Percentiles rank a stretch among this genome's conserved stretches.
phyloP scores from a whole-genome alignment of 2,113 vertebrate species.

The Ammodytes dubius region DNA sequence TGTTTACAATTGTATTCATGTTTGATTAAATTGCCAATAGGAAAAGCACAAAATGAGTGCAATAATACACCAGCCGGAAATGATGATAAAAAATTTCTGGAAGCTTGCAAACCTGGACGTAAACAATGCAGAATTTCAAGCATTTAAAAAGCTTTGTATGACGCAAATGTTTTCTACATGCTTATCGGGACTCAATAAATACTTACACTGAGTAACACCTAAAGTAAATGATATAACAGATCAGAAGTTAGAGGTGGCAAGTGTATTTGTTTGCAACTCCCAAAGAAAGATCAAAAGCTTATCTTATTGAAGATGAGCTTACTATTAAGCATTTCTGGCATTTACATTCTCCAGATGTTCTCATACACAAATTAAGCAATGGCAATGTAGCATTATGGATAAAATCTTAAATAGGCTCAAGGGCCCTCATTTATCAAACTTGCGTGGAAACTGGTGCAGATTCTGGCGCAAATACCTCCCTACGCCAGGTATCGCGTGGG shows the following conservation, averaged over 20 bases:
- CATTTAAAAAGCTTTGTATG: no score
- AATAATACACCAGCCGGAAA: background rate
- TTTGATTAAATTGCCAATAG: background rate
- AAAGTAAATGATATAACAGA: background rate
- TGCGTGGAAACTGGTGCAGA: no score
- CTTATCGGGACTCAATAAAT: background rate
- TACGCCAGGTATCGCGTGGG: no score
- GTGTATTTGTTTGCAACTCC: background rate
- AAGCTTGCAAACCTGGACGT: background rate
- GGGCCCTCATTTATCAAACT: no score
- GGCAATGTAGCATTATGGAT: background rate
- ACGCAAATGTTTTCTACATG: background rate
- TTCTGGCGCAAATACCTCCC: no score
- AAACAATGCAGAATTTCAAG: background rate
- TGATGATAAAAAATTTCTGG: background rate
- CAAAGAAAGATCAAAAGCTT: background rate
- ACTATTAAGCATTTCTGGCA: background rate
- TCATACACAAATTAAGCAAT: background rate
- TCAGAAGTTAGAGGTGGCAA: background rate
- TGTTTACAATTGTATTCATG: background rate
- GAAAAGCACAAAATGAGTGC: background rate
- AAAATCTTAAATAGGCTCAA: background rate
- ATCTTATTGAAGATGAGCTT: background rate
- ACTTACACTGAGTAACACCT: background rate
- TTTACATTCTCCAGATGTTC: background rate